Conservation (phyloP, 1,140 invertebrate species). For the Drosophila hydei region DNA sequence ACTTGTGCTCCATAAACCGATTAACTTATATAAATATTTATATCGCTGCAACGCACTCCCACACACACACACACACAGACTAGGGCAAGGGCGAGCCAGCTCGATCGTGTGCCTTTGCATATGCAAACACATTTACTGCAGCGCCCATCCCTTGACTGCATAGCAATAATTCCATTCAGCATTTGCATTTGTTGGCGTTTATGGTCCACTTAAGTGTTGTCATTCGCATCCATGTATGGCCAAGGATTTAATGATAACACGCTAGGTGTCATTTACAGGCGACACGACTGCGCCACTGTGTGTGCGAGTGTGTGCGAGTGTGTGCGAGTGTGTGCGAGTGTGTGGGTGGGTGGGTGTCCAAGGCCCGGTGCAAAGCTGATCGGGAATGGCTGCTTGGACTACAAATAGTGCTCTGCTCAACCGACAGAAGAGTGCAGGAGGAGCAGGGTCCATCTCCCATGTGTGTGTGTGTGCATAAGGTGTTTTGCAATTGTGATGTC, state of each 20-base stretch:
- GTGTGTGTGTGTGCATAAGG: slow-evolving; percentile 17
- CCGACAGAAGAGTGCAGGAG: slow-evolving; percentile 3
- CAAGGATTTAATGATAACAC: slow-evolving; percentile 71
- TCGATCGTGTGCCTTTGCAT: slow-evolving; percentile 62
- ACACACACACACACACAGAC: neutral
- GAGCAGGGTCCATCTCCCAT: neutral
- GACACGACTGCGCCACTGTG: slow-evolving; percentile 25
- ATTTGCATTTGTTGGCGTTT: slow-evolving; percentile 80
- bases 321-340: neutral
- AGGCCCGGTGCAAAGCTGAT: neutral
- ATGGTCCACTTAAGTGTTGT: slow-evolving; percentile 78
- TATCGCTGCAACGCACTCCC: slow-evolving; percentile 70
- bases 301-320: slow-evolving; percentile 6
- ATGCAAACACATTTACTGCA: slow-evolving; percentile 69
- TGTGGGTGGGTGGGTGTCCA: neutral
- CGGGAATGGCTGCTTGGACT: slow-evolving; percentile 16
- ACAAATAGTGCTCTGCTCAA: slow-evolving; percentile 57
- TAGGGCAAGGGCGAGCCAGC: slow-evolving; percentile 13
- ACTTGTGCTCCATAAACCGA: slow-evolving; percentile 80
- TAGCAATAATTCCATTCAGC: slow-evolving; percentile 72
- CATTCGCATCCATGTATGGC: slow-evolving; percentile 46
- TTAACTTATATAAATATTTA: slow-evolving; percentile 82
- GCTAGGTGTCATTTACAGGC: slow-evolving; percentile 71
- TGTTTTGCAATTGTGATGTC: slow-evolving; percentile 33
- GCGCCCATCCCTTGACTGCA: slow-evolving; percentile 22